These are phyloP conservation scores for Phalloptychus januarius DNA, from an alignment of 2,797 vertebrate genomes.

Conservation along the genomic window DNA sequence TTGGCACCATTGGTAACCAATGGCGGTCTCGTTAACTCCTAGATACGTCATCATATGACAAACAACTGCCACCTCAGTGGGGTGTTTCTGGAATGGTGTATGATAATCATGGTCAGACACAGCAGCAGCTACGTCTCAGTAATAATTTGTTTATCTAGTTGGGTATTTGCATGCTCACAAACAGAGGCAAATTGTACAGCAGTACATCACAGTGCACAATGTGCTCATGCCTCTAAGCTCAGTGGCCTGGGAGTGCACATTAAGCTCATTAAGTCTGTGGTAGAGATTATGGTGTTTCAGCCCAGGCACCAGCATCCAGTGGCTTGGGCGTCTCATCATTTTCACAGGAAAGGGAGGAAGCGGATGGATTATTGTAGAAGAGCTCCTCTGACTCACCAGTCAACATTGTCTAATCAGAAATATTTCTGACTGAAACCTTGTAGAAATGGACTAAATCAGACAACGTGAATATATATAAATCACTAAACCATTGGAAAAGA, in stretches of 20 bases:
- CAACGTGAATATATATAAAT: background rate
- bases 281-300: constrained; percentile 73
- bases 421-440: constrained; percentile 3
- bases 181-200: constrained; percentile 28
- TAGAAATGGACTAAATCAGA: constrained; percentile 1
- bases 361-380: constrained; percentile 32
- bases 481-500: constrained; percentile 5
- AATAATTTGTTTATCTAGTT: constrained; percentile 18
- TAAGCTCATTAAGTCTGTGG: constrained; percentile 79
- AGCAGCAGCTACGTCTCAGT: constrained; percentile 21
- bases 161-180: constrained; percentile 19
- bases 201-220: constrained; percentile 34
- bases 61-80: constrained; percentile 1
- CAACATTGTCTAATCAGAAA: constrained; percentile 10
- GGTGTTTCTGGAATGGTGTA: constrained; percentile 17
- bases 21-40: constrained; percentile 14
- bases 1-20: constrained; percentile 52
- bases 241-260: constrained; percentile 73
- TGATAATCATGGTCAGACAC: constrained; percentile 9
- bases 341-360: constrained; percentile 46
- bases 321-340: constrained; percentile 57
- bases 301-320: constrained; percentile 56
- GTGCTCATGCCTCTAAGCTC: constrained; percentile 67
- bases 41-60: constrained; percentile 14
- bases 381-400: constrained; percentile 20